These are phyloP conservation scores for Motacilla tschutschensis DNA, from an alignment of 2,113 vertebrate species.

Conservation along the genomic window DNA sequence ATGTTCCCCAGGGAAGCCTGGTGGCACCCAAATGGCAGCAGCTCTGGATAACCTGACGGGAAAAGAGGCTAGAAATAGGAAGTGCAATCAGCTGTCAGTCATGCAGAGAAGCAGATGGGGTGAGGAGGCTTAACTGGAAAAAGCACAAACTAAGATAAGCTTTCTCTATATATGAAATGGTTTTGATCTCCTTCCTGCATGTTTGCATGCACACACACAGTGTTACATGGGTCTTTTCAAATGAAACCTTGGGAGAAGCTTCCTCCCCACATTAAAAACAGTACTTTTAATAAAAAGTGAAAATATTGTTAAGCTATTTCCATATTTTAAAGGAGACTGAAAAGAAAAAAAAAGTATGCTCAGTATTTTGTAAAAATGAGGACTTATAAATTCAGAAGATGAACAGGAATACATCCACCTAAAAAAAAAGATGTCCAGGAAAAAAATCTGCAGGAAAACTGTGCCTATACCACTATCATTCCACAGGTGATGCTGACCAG, in stretches of 20 bases:
- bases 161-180: neutral
- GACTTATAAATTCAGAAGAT: neutral
- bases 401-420: neutral
- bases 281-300: neutral
- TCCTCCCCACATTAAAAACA: neutral
- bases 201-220: accelerated
- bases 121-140: neutral
- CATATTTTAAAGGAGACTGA: neutral
- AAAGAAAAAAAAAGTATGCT: accelerated
- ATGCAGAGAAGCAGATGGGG: neutral
- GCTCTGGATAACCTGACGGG: neutral
- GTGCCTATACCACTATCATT: neutral
- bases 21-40: neutral
- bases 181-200: neutral
- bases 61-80: neutral
- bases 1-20: neutral
- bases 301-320: neutral
- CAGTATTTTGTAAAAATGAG: neutral
- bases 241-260: neutral
- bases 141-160: neutral
- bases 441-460: neutral
- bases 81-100: neutral
- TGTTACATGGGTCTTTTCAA: neutral
- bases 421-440: neutral
- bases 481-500: neutral